Conservation (phyloP, 1,140 invertebrate species). For the Nixonia krombeini region DNA sequence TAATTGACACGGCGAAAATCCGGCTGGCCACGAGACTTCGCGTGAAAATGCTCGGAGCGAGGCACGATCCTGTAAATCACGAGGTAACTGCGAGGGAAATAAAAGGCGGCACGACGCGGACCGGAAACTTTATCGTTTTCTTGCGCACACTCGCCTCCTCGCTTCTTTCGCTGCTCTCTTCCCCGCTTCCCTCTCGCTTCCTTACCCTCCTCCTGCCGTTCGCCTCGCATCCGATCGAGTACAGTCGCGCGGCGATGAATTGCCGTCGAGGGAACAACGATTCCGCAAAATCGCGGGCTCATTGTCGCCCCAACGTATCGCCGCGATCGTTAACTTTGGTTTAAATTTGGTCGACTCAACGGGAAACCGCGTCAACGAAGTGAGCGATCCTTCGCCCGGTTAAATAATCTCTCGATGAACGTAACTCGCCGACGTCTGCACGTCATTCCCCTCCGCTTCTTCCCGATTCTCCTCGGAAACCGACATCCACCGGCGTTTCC, state of each 20-base stretch:
- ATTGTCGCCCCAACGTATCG: neutral
- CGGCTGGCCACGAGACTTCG: neutral
- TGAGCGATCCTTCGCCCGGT: neutral
- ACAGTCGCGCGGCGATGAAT: neutral
- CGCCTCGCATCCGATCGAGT: neutral
- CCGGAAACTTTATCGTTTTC: constrained; percentile 13
- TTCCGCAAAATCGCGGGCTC: neutral
- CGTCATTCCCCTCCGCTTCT: too few relatives aligned
- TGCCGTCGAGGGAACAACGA: neutral
- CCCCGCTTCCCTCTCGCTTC: neutral
- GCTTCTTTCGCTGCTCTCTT: neutral
- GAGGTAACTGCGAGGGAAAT: neutral
- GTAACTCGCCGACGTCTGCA: too few relatives aligned
- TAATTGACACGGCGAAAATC: neutral
- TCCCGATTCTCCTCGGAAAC: too few relatives aligned
- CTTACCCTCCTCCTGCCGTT: neutral
- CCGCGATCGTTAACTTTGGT: neutral
- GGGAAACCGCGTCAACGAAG: neutral
- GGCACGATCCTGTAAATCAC: neutral
- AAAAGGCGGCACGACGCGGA: neutral
- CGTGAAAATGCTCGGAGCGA: neutral
- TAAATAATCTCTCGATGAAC: too few relatives aligned
- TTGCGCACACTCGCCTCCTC: neutral
- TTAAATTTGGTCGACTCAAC: neutral
- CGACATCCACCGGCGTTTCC: too few relatives aligned